Percentiles rank a stretch among this genome's conserved stretches.
Conservation (phyloP, 2,888 invertebrate species). For the Parnassius apollo region DNA sequence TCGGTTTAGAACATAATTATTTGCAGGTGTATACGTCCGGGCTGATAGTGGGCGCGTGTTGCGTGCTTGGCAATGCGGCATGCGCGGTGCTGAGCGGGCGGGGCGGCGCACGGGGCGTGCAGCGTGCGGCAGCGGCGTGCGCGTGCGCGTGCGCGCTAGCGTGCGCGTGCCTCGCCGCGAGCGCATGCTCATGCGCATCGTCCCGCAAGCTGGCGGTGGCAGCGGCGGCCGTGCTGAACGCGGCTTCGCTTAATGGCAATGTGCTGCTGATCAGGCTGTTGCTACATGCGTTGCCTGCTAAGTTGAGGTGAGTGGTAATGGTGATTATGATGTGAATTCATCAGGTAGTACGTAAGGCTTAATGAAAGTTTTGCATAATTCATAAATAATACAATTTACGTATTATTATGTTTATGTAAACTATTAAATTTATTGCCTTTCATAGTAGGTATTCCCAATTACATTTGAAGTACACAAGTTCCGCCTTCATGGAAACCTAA, state of each 20-base stretch:
- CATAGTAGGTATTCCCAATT: too few relatives aligned
- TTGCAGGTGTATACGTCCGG: constrained; percentile 69
- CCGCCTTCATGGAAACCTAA: too few relatives aligned
- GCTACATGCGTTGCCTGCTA: constrained; percentile 66
- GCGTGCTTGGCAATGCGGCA: constrained; percentile 65
- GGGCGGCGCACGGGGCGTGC: constrained; percentile 62
- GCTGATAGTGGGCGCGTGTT: constrained; percentile 67
- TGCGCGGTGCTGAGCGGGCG: constrained; percentile 60
- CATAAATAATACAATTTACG: too few relatives aligned
- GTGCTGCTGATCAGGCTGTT: constrained; percentile 64
- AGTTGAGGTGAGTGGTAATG: constrained; percentile 52
- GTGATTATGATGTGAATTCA: too few relatives aligned
- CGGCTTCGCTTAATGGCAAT: constrained; percentile 71
- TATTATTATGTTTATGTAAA: too few relatives aligned
- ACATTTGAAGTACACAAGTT: too few relatives aligned
- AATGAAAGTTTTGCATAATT: too few relatives aligned
- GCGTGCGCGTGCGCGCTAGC: constrained; percentile 63
- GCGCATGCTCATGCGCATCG: constrained; percentile 59
- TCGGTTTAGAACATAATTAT: not conserved
- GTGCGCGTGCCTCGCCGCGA: constrained; percentile 58
- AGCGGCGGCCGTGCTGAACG: constrained; percentile 66
- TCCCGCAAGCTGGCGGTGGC: constrained; percentile 59
- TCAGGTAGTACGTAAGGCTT: too few relatives aligned
- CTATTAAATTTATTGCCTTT: too few relatives aligned
- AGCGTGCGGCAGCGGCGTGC: constrained; percentile 61